phyloP scores from a whole-genome alignment of 2,113 vertebrate species.

The Pristiophorus japonicus region DNA sequence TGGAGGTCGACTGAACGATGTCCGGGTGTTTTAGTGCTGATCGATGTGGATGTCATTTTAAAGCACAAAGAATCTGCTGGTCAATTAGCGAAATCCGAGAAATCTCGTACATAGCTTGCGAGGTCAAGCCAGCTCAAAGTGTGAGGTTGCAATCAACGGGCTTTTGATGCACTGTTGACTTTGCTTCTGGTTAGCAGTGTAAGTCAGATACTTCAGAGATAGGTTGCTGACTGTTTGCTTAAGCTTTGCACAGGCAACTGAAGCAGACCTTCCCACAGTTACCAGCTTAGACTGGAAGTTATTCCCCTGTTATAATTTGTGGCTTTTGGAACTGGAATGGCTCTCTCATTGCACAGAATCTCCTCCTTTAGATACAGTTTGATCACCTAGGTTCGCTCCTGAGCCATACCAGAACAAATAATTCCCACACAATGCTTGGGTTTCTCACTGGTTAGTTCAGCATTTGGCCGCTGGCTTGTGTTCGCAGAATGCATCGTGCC shows the following conservation, averaged over 20 bases:
- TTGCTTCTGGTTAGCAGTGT: not conserved
- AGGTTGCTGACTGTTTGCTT: not conserved
- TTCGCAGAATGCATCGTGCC: not conserved
- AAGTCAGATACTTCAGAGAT: not conserved
- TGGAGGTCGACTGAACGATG: slow-evolving; percentile 47
- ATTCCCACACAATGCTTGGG: not conserved
- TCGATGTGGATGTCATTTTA: slow-evolving; percentile 48
- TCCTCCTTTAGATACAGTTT: not conserved
- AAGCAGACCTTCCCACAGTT: slow-evolving; percentile 5
- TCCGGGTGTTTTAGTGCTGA: slow-evolving; percentile 50
- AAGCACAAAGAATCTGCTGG: slow-evolving; percentile 61
- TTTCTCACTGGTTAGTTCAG: not conserved
- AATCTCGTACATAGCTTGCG: slow-evolving; percentile 34
- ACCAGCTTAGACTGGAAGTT: not conserved
- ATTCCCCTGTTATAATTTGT: too few relatives aligned
- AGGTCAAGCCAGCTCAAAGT: slow-evolving; percentile 16
- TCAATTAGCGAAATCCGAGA: slow-evolving; percentile 66
- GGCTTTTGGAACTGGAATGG: not conserved
- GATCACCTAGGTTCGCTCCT: not conserved
- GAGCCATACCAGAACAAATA: not conserved
- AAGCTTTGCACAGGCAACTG: not conserved
- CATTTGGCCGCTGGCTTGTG: not conserved
- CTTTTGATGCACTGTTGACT: slow-evolving; percentile 8
- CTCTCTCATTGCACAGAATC: not conserved
- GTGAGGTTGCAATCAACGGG: not conserved